Evolutionary conservation across 2,888 invertebrate species (phyloP).

Genomic region (Polylopha cassiicola): DNA sequence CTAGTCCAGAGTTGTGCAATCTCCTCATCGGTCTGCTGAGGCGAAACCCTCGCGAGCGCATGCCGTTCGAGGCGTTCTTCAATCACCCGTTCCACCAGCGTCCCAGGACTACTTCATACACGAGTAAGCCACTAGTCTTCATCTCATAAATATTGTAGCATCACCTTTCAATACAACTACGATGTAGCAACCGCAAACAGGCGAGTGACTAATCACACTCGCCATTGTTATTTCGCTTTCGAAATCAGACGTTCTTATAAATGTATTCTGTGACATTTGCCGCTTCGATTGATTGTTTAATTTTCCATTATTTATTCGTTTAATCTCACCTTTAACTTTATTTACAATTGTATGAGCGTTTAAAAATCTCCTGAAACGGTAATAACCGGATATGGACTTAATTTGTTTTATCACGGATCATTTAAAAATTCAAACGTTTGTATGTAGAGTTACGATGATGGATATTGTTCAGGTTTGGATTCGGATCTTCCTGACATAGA

Average conservation of each 20-base stretch:
- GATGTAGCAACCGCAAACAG: conserved; percentile 10
- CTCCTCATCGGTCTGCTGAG: conserved; percentile 91
- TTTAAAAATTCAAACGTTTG: neutral
- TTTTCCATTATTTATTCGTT: neutral
- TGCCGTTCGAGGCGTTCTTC: conserved; percentile 98
- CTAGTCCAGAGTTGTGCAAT: conserved; percentile 92
- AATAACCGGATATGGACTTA: conserved; percentile 1
- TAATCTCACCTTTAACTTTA: neutral
- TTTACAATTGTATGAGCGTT: neutral
- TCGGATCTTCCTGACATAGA: conserved; percentile 65
- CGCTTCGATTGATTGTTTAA: conserved; percentile 4
- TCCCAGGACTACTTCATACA: conserved; percentile 69
- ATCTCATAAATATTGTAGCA: too few species aligned
- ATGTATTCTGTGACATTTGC: neutral
- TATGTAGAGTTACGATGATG: conserved; percentile 34
- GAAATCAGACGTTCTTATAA: conserved; percentile 2
- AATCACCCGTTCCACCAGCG: conserved; percentile 92
- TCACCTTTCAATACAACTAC: too few species aligned
- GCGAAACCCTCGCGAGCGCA: conserved; percentile 94
- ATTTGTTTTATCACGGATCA: conserved; percentile 4
- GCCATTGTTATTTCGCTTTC: conserved; percentile 16
- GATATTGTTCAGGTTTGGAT: conserved; percentile 71
- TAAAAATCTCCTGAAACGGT: neutral
- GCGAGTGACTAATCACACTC: conserved; percentile 9
- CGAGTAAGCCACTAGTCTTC: conserved; percentile 62